Percentiles rank a stretch among this genome's conserved stretches.
Evolutionary conservation across 1,140 invertebrate species (phyloP).

Genomic region (Musca domestica): DNA sequence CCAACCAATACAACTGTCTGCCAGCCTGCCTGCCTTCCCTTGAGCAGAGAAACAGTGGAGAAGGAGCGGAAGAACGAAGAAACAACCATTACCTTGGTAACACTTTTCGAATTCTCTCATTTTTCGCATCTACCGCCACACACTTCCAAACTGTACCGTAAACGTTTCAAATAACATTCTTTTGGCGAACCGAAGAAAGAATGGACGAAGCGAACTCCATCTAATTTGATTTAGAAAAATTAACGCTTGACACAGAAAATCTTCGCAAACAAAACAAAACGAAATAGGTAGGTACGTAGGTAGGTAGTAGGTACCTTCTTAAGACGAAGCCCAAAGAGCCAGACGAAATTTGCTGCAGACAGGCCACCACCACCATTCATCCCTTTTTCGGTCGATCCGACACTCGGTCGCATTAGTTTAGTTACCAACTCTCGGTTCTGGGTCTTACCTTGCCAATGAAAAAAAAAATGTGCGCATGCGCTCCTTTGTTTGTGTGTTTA

Average conservation of each 20-base stretch:
- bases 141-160: constrained; percentile 13
- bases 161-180: not conserved
- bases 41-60: no score
- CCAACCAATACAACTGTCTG: no score
- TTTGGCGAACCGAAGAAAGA: not conserved
- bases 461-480: no score
- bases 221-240: constrained; percentile 20
- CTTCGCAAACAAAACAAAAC: not conserved
- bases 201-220: not conserved
- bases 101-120: not conserved
- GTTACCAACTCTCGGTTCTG: not conserved
- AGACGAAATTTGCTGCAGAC: no score
- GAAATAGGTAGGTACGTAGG: no score
- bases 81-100: constrained; percentile 21
- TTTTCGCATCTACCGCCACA: no score
- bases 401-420: no score
- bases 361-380: constrained; percentile 2
- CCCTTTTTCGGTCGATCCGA: constrained; percentile 7
- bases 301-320: no score
- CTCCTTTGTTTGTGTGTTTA: not conserved
- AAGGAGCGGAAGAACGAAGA: no score
- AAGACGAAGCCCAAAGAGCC: no score
- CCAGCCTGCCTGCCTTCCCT: no score
- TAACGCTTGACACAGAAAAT: constrained; percentile 18
- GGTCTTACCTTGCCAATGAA: not conserved